phyloP scores from a whole-genome alignment of 2,797 vertebrate species.

The Alauda arvensis region DNA sequence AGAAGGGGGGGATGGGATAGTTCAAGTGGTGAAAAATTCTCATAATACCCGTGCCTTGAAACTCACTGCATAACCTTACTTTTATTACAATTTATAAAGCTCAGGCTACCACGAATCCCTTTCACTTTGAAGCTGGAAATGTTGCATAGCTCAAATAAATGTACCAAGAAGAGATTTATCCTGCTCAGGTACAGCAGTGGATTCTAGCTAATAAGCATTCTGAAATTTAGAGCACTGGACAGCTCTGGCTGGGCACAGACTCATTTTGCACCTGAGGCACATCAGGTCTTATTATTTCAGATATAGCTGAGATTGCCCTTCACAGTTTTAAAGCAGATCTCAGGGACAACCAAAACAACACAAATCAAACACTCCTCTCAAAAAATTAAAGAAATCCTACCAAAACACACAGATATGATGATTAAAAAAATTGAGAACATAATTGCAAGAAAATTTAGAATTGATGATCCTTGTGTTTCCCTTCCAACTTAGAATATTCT shows the following conservation, averaged over 20 bases:
- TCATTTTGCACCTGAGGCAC: background rate
- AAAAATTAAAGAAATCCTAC: rapidly evolving
- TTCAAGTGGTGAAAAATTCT: background rate
- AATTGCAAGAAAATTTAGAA: background rate
- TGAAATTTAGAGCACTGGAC: conserved; percentile 8
- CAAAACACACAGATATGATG: background rate
- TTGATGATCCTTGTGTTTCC: background rate
- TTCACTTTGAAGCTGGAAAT: background rate
- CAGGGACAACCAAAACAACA: background rate
- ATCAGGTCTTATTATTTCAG: background rate
- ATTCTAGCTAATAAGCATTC: background rate
- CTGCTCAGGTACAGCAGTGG: background rate
- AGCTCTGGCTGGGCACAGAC: background rate
- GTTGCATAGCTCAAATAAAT: background rate
- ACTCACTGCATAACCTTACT: background rate
- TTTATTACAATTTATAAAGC: background rate
- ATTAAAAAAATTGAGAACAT: background rate
- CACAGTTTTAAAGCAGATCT: background rate
- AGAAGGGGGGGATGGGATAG: rapidly evolving
- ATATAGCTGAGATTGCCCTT: background rate
- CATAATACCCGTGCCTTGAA: background rate
- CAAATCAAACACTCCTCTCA: background rate
- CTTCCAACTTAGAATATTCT: background rate
- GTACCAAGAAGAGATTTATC: background rate
- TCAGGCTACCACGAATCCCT: background rate